Evolutionary conservation across 2,113 vertebrate genomes (phyloP), one percentile per base, ranked within the genome.

Genomic region (Limanda limanda): DNA sequence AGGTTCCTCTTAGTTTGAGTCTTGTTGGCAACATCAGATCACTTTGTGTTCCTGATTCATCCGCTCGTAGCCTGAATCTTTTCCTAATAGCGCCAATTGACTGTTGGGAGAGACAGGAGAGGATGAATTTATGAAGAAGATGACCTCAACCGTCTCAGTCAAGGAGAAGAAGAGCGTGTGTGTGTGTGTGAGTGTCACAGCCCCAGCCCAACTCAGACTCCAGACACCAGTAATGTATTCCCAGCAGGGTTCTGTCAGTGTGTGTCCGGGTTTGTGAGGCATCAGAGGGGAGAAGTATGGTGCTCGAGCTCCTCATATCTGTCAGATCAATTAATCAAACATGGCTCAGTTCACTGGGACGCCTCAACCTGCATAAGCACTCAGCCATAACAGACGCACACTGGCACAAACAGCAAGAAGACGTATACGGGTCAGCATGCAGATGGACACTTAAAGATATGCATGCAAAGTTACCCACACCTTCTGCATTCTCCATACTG

Each of bases 271-370:
- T 76, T 67, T 62, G 51, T 5, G 45, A 79, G 60, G 45, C 74
- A 63, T 54, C 25, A 71, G 76, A 47, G 58, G 71, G 60, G 51
- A 73, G 27, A 21, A 15, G 23, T 73, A 67, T 54, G 68, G 76
- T 56, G 62, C 56, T 75, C 59, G 37, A 76, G 72, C 45, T 65
- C 51, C 68, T 83, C 78, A 58, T 88, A 74, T 80, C 81, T 88
- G 85, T 89, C 91, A 79, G 71, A 88, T 91, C 23, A 87, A 92
- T 93, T 87, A 87, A 83, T 91, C 86, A 87, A 78, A 76, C 24
- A 1, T 25, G 66, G 47, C 18, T 70, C 55, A 64, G 67, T 79
- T 82, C 82, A 54, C 57, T 35, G 83, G 80, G 76, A 77, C 21
- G 58, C 74, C 58, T 74, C 75, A 60, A 47, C 57, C 81, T 81